Base-by-base conservation (phyloP, 2,113 vertebrate genomes). In the Nibea coibor region DNA sequence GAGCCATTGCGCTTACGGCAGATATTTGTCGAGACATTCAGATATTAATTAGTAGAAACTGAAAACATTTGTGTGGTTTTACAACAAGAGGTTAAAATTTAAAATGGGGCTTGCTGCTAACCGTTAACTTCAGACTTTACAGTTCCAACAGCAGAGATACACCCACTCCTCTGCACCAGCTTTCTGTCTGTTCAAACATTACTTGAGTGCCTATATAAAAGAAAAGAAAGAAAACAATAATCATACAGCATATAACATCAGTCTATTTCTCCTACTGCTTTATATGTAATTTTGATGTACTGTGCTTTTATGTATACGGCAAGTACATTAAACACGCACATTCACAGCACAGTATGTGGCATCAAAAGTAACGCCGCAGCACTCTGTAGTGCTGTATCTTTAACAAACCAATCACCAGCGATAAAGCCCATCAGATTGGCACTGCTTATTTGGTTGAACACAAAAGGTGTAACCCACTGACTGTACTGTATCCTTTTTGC, bases 381-480 rank as follows among this genome's bases (percentile, higher is more conserved):
- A 31, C 56, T 66, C 39, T 43, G 35, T 71, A 11, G 4, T 64
- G 3, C 43, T 80, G 69, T 77, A 68, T 82, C 76, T 73, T 59
- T 78, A 62, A 72, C 65, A 68, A 88, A 79, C 72, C 47, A 74
- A 83, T 80, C 75, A 73, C 63, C 45, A 73, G 56, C 81, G 87
- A 91, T 91, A 74, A 84, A 70, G 54, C 72, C 56, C 66, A 88
- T 90, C 87, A 84, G 88, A 91, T 89, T 88, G 64, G 20, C 62
- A 6, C 45, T 28, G 54, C 68, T 65, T 83, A 91, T 94, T 92
- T 90, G 93, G 86, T 88, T 88, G 77, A 70, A 84, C 81, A 84
- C 85, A 91, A 84, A 92, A 77, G 91, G 78, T 80, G 82, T 59
- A 79, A 83, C 84, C 82, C 80, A 48, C 73, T 45, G 53, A 79